Evolutionary conservation across 2,888 invertebrate genomes (phyloP).

Genomic region (Nemoura dubitans): DNA sequence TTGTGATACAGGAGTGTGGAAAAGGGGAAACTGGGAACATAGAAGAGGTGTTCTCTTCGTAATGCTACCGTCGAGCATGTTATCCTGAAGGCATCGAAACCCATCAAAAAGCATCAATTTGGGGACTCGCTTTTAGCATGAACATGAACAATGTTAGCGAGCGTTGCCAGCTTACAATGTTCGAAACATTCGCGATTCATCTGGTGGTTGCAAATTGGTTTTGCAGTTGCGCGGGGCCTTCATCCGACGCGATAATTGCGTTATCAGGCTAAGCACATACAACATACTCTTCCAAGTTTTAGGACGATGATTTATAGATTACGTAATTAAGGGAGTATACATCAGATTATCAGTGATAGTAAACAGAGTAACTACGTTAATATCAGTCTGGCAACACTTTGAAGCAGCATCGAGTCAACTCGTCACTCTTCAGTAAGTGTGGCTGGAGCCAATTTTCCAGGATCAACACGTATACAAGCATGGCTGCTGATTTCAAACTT

Average conservation of each 20-base stretch:
- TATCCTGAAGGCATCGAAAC: neutral
- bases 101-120: neutral
- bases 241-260: constrained; percentile 23
- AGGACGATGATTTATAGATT: constrained; percentile 36
- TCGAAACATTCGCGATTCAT: constrained; percentile 31
- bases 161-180: constrained; percentile 16
- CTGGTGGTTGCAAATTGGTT: constrained; percentile 14
- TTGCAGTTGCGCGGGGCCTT: neutral
- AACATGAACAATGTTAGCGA: neutral
- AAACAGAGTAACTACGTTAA: constrained; percentile 26
- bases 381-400: neutral
- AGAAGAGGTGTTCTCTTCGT: neutral
- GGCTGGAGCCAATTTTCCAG: neutral
- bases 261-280: constrained; percentile 27
- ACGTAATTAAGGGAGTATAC: constrained; percentile 29
- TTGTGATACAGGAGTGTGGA: neutral
- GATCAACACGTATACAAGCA: too few relatives aligned
- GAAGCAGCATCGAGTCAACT: neutral
- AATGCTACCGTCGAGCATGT: too few relatives aligned
- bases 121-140: neutral
- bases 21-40: neutral
- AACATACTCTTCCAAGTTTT: constrained; percentile 18
- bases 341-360: constrained; percentile 31
- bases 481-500: too few relatives aligned
- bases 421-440: neutral